Base-by-base conservation (phyloP, 2,113 vertebrate species). In the Scytalopus superciliaris region DNA sequence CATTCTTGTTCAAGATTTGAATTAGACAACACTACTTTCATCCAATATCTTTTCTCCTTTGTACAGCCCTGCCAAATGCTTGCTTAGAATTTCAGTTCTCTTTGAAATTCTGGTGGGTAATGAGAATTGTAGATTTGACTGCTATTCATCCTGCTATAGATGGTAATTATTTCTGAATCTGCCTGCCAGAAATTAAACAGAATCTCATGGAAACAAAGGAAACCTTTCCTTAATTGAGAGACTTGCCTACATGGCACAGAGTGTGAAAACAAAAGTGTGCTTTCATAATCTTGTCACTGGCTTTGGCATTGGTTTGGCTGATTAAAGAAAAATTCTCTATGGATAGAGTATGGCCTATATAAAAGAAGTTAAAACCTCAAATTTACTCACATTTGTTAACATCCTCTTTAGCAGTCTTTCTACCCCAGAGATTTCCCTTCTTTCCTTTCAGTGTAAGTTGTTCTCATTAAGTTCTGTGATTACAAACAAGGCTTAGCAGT, bases 401-500 rank as follows among this genome's bases (percentile, higher is more conserved):
- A 1, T 91, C 69, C 89, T 94, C 74, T 72, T 91, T 84, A 87
- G 77, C 87, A 89, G 89, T 37, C 78, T 94, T 93, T 91, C 91
- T 89, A 44, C 94, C 92, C 90, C 49, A 78, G 94, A 95, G 92
- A 96, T 68, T 96, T 94, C 45, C 60, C 40, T 90, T 89, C 49
- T 86, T 94, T 86, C 83, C 40, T 90, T 91, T 93, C 79, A 39
- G 17, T n/a, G 30, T 74, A 92, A 93, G 85, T 96, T 96, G 95
- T 88, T 94, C 93, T 94, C 92, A 94, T 96, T 97, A 96, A 94
- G 76, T 47, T 88, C 87, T 90, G 90, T 95, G 94, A 96, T 97
- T 97, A 96, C 90, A 96, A 97, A 96, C 96, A 96, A 94, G 85
- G 75, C 82, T 96, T 94, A 96, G 79, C 87, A 56, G 44, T 93